Evolutionary conservation across 2,888 invertebrate species (phyloP), one percentile per base, ranked within the genome.

Genomic region (Melipona beecheii): DNA sequence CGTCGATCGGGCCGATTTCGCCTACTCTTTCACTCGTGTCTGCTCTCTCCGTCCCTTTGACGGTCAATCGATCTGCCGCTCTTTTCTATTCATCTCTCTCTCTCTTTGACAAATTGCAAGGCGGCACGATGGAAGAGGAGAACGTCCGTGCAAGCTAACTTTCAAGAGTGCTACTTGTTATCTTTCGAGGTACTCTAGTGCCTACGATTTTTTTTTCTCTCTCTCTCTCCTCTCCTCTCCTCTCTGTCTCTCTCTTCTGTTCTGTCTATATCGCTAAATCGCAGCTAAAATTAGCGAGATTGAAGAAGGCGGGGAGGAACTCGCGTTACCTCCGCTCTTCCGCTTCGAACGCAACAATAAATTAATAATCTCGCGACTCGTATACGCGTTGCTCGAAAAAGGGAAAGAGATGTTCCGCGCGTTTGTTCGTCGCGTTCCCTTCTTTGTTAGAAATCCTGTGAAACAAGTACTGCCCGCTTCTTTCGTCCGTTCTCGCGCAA

Each of bases 61-160:
- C n/a, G 31, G 58, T 50, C 52, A 21, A 81, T 81, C 80, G 72
- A 72, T 81, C 60, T 68, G 19, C 49, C 58, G 19, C 58, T 58
- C 60, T 31, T 62, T 49, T 68, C 79, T 69, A 66, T 75, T 71
- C 82, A 56, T 52, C 64, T 21, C 21, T 11, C 56, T 27, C 74
- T 54, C 2, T n/a, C 43, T 21, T n/a, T 54, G 54, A 75, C 52
- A 52, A 58, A 77, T 62, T 58, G 82, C 69, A 72, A 70, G 74
- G 49, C 73, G 83, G 78, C 75, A 69, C 84, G 90, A 91, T 89
- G 88, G 90, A 90, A 90, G 90, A 87, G 89, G 86, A 87, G 89
- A 91, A 90, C 90, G 87, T 90, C 90, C 88, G 91, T 90, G 91
- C 92, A 91, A 92, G 92, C 92, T 92, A 92, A 92, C 93, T 92